These are phyloP conservation scores for Lysandra bellargus DNA, from an alignment of 2,888 invertebrate species.

Conservation along the genomic window DNA sequence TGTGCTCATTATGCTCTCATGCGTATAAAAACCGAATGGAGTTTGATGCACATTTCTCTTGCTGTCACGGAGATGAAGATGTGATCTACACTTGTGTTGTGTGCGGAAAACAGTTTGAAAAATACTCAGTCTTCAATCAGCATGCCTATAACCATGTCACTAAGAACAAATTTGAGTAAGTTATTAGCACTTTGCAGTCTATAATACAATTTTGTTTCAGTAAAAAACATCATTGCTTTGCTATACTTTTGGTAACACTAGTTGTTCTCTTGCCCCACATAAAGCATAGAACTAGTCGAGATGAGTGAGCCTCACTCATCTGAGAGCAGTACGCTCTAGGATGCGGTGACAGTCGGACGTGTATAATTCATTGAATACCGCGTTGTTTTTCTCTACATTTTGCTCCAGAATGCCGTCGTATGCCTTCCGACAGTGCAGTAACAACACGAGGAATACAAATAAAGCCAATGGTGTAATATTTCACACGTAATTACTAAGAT, in stretches of 20 bases:
- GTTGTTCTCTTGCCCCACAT: not conserved
- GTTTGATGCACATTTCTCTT: slow-evolving; percentile 76
- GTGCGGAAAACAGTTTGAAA: slow-evolving; percentile 77
- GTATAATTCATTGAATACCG: no score
- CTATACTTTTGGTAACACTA: not conserved
- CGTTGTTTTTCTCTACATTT: no score
- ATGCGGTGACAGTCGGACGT: no score
- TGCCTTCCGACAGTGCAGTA: no score
- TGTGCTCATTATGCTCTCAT: slow-evolving; percentile 76
- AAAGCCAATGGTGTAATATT: no score
- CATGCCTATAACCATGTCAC: slow-evolving; percentile 79
- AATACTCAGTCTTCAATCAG: slow-evolving; percentile 75
- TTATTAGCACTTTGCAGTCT: not conserved
- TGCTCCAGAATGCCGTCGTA: no score
- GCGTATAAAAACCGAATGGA: slow-evolving; percentile 72
- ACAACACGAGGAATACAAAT: no score
- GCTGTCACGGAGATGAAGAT: slow-evolving; percentile 60
- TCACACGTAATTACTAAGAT: no score
- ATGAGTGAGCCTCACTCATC: no score
- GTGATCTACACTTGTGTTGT: slow-evolving; percentile 79
- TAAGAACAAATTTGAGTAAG: slow-evolving; percentile 66
- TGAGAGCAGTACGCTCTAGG: no score
- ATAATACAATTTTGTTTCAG: no score
- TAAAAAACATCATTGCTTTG: not conserved
- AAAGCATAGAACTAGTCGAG: not conserved